Evolutionary conservation across 2,113 vertebrate genomes (phyloP).

Genomic region (Apteryx owenii): DNA sequence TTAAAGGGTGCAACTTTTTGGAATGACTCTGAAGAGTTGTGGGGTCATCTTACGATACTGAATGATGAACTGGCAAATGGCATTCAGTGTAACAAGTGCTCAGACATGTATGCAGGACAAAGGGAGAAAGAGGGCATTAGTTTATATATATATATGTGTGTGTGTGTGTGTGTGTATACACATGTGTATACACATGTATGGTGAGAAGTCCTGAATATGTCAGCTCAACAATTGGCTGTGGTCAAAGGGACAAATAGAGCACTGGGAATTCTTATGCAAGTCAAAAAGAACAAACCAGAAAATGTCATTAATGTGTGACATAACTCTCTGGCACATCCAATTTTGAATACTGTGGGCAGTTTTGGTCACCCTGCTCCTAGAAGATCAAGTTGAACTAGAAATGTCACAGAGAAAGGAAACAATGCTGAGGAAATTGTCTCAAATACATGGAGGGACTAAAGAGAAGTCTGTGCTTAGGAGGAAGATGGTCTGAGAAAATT

Average conservation of each 20-base stretch:
- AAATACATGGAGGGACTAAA: neutral
- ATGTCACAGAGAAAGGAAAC: neutral
- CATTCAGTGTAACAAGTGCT: neutral
- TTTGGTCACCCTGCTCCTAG: neutral
- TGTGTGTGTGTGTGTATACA: neutral
- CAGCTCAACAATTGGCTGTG: neutral
- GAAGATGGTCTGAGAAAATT: neutral
- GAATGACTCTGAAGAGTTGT: neutral
- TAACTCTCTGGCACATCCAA: neutral
- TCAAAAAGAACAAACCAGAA: neutral
- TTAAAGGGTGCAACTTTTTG: neutral
- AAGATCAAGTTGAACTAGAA: neutral
- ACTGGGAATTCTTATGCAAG: neutral
- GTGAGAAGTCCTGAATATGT: neutral
- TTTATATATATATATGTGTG: rapidly evolving
- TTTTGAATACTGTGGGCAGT: neutral
- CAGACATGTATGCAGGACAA: neutral
- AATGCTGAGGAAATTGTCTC: neutral
- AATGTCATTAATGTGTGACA: neutral
- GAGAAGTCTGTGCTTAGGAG: neutral
- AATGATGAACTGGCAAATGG: neutral
- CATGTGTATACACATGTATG: neutral
- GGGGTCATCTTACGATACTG: neutral
- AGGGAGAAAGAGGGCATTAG: neutral
- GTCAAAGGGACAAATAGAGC: neutral